Evolutionary conservation across 2,888 invertebrate species (phyloP), one percentile per base, ranked within the genome.

Genomic region (Thecocarcelia acutangulata): DNA sequence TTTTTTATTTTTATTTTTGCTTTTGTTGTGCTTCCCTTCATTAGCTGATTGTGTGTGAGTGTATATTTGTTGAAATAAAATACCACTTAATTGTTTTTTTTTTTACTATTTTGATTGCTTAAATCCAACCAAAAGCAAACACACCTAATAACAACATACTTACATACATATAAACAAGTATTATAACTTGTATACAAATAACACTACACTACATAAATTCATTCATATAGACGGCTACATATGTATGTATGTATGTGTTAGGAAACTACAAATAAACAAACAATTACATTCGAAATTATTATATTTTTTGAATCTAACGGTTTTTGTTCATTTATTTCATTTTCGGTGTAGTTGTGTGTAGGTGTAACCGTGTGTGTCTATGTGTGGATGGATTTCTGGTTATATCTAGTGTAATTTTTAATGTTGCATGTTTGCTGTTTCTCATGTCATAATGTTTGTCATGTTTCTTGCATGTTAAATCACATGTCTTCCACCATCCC

Each of bases 341-440:
- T 24, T 24, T 24, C 24, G 5, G 28, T 70, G 0, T 64, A 8
- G 48, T 19, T 70, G 11, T 33, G 19, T 46, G 33, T 58, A 13
- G 40, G 9, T 17, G 13, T 24, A 12, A 11, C 8, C 4, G 33
- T 56, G 24, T 73, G 13, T 28, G 19, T 40, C 2, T 58, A 33
- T 56, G 46, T 58, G 3, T 56, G 40, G 19, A 8, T 42, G 42
- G 9, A 48, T 69, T 74, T 61, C 19, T 54, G 52, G 48, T 75
- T 56, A 37, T 42, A n/a, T n/a, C n/a, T n/a, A 48, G 44, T 64
- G 64, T 75, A 59, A 63, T 81, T 76, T 69, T 70, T 72, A 63
- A 74, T 82, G 77, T 82, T 82, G 81, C 81, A 82, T 82, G 81
- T 74, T 82, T 78, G 69, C 70, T 59, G 70, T 59, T 66, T 70